Evolutionary conservation across 2,888 invertebrate genomes (phyloP), one percentile per base, ranked within the genome.

Genomic region (Tanypteryx hageni): DNA sequence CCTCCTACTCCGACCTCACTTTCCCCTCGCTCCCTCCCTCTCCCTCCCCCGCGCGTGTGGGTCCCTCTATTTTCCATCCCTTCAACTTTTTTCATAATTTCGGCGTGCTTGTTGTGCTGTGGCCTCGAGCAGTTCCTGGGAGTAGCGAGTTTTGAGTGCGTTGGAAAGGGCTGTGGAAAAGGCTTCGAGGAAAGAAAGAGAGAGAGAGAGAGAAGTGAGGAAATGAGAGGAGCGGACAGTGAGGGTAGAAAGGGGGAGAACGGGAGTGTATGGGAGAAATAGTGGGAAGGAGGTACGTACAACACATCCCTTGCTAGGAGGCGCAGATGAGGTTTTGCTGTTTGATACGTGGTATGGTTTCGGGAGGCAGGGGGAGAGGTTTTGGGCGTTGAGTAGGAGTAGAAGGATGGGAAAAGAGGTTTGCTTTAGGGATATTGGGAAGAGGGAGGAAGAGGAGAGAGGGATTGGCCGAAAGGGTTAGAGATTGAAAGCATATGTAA

Each of bases 81-180:
- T 59, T 89, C 89, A 89, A 89, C 89, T 89, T 89, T 89, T 89
- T 89, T 89, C 89, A 89, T 89, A 89, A 89, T 89, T 89, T 89
- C 89, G 64, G 31, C 89, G 58, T 27, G 61, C 89, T 89, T 64
- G 89, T 64, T 89, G 61, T 64, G 89, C 11, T 31, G 64, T 68
- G 56, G 31, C 86, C 86, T 61, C 59, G 61, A 16, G 89, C 89
- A 64, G 68, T 68, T 89, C 44, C 44, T 44, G 89, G 89, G 89
- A 27, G 83, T n/a, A n/a, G 64, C 13, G 83, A 68, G 89, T 68
- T 89, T 64, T 18, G 89, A 68, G 89, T 89, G 61, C 61, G 68
- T 64, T 64, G 27, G 61, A 68, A 56, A 89, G 31, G 56, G 89
- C 1, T 3, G 18, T 27, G 5, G 64, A 89, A 18, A 44, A 57